Evolutionary conservation across 2,797 vertebrate genomes (phyloP).

Genomic region (Onychomys arenicola): DNA sequence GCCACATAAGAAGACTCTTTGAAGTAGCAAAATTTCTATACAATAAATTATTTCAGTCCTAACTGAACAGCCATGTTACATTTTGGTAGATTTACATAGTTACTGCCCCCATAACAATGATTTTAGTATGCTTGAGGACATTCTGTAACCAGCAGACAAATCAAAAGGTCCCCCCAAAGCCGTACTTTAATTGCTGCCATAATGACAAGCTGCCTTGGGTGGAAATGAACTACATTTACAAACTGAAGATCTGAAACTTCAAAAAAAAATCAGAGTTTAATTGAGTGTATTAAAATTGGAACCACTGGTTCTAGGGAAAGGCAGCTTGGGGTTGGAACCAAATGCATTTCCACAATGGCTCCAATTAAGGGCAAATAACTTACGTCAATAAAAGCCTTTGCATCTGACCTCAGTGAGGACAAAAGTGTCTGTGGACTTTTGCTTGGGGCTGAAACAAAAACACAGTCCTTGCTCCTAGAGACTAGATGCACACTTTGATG

Average conservation of each 20-base stretch:
- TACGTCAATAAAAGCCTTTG: slow-evolving; percentile 67
- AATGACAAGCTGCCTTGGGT: not conserved
- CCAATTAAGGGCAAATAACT: slow-evolving; percentile 79
- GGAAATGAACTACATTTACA: not conserved
- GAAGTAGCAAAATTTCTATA: not conserved
- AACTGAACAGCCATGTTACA: not conserved
- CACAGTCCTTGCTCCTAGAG: slow-evolving; percentile 40
- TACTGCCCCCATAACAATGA: not conserved
- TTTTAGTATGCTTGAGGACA: not conserved
- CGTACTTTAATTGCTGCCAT: not conserved
- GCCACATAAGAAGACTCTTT: not conserved
- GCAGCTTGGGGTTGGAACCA: slow-evolving; percentile 57
- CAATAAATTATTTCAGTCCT: not conserved
- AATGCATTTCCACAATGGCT: slow-evolving; percentile 70
- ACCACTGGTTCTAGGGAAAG: not conserved
- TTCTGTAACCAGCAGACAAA: not conserved
- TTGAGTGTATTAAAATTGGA: slow-evolving; percentile 27
- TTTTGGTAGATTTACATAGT: not conserved
- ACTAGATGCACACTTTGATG: not conserved
- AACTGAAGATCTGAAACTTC: not conserved
- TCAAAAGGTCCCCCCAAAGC: not conserved
- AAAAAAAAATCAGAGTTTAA: slow-evolving; percentile 61
- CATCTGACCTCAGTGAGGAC: slow-evolving; percentile 66
- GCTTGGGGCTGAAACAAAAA: not conserved
- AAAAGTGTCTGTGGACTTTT: slow-evolving; percentile 16